Conservation (phyloP, 2,113 vertebrate genomes). For the Phrynosoma blainvillii region DNA sequence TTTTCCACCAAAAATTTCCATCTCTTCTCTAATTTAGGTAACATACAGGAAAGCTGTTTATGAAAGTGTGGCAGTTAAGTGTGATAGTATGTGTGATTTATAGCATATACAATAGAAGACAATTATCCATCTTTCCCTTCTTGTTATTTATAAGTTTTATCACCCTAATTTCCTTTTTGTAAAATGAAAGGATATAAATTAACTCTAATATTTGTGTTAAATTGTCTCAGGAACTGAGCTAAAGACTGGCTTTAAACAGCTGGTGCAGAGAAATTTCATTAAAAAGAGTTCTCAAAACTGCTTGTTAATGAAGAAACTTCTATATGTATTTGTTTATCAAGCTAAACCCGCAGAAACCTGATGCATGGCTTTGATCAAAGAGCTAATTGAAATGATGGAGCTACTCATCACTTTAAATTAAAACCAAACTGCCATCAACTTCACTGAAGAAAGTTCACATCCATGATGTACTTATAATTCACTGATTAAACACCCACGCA, state of each 20-base stretch:
- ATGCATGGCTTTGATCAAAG: slow-evolving; percentile 48
- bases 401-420: slow-evolving; percentile 47
- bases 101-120: neutral
- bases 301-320: slow-evolving; percentile 41
- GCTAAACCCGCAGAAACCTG: neutral
- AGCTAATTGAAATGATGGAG: slow-evolving; percentile 44
- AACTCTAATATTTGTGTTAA: neutral
- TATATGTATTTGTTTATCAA: slow-evolving; percentile 50
- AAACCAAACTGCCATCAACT: slow-evolving; percentile 54
- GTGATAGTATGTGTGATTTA: accelerated
- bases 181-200: neutral
- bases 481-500: accelerated
- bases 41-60: accelerated
- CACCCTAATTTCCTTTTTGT: neutral
- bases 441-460: slow-evolving; percentile 36
- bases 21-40: slow-evolving; percentile 2
- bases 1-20: neutral
- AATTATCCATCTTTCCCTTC: neutral
- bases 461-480: slow-evolving; percentile 44
- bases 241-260: slow-evolving; percentile 1
- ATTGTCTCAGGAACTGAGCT: neutral
- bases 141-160: slow-evolving; percentile 39
- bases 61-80: neutral
- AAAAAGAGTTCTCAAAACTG: slow-evolving; percentile 31
- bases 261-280: neutral